Conservation (phyloP, 2,113 vertebrate species). For the Percopsis transmontana region DNA sequence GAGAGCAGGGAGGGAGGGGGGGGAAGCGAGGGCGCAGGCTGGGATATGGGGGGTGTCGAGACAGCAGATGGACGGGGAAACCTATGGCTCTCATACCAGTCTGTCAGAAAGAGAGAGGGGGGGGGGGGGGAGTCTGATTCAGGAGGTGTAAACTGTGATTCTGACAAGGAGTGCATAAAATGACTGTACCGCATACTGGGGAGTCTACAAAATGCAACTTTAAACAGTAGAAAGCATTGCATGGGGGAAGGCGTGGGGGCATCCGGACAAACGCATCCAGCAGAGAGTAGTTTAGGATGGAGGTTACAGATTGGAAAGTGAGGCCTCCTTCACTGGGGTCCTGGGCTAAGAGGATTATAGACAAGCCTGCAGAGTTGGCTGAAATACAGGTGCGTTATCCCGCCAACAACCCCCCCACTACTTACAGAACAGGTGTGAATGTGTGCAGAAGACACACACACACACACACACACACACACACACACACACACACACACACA, state of each 20-base stretch:
- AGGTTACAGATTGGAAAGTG: slow-evolving; percentile 42
- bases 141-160: not conserved
- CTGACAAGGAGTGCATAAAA: not conserved
- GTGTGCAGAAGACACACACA: not conserved
- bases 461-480: not conserved
- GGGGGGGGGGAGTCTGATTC: not conserved
- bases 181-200: not conserved
- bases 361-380: slow-evolving; percentile 55
- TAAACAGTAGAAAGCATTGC: not conserved
- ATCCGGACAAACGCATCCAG: too few relatives aligned
- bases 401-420: slow-evolving; percentile 17
- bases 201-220: not conserved
- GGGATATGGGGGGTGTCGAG: slow-evolving; percentile 24
- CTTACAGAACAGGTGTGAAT: slow-evolving; percentile 10
- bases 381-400: slow-evolving; percentile 23
- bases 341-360: slow-evolving; percentile 66
- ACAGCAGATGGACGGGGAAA: slow-evolving; percentile 48
- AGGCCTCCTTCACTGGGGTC: slow-evolving; percentile 41
- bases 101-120: slow-evolving; percentile 4
- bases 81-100: slow-evolving; percentile 32
- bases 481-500: slow-evolving; percentile 12
- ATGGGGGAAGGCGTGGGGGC: slow-evolving; percentile 6
- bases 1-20: slow-evolving; percentile 5
- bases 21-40: not conserved
- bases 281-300: slow-evolving; percentile 14